phyloP scores from a whole-genome alignment of 2,888 invertebrate species.

The Lathronympha strigana region DNA sequence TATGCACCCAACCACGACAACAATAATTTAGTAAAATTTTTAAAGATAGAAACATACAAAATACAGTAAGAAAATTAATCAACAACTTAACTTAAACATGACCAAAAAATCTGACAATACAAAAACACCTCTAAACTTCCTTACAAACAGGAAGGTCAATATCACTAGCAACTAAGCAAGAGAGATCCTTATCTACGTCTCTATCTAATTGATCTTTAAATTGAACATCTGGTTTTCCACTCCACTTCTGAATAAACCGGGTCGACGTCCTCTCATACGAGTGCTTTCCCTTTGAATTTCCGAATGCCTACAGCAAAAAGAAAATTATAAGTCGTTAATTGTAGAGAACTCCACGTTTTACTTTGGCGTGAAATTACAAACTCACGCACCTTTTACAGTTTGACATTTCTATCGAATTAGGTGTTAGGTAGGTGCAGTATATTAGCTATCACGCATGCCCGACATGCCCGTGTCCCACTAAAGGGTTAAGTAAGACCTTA shows the following conservation, averaged over 20 bases:
- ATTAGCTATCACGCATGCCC: neutral
- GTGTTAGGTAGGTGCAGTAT: too few species aligned
- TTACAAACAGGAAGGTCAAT: slow-evolving; percentile 16
- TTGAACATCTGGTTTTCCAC: slow-evolving; percentile 38
- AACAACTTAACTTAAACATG: neutral
- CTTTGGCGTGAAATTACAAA: slow-evolving; percentile 52
- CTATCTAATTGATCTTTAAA: slow-evolving; percentile 35
- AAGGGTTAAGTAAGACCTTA: slow-evolving; percentile 42
- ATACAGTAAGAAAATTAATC: neutral
- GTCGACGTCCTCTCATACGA: slow-evolving; percentile 64
- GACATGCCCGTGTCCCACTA: too few species aligned
- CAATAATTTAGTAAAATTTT: neutral
- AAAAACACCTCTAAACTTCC: neutral
- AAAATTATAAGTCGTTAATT: slow-evolving; percentile 59
- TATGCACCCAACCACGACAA: neutral
- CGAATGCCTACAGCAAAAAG: slow-evolving; percentile 61
- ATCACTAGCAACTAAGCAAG: slow-evolving; percentile 13
- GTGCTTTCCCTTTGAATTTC: slow-evolving; percentile 63
- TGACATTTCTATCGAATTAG: neutral
- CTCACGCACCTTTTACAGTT: slow-evolving; percentile 48
- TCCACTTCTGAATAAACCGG: slow-evolving; percentile 47
- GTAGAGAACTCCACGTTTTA: slow-evolving; percentile 55
- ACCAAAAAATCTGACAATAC: neutral
- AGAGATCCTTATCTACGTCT: slow-evolving; percentile 17
- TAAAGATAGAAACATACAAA: neutral